Conservation (phyloP, 2,888 invertebrate species). For the Sylvicola cinctus region DNA sequence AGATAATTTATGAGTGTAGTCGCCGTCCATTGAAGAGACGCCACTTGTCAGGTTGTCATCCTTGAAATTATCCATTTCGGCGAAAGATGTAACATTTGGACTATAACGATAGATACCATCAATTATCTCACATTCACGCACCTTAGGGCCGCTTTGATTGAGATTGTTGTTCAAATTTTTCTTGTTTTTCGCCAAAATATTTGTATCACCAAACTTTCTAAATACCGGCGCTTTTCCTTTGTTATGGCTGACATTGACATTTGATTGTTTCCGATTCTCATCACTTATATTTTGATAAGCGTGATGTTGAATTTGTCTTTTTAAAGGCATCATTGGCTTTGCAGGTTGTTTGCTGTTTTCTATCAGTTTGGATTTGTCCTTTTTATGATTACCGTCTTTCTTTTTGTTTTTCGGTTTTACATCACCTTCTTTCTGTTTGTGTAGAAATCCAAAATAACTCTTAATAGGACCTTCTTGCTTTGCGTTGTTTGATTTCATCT, state of each 20-base stretch:
- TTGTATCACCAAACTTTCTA: slow-evolving; percentile 11
- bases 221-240: slow-evolving; percentile 5
- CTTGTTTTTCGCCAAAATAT: slow-evolving; percentile 7
- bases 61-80: slow-evolving; percentile 5
- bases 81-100: slow-evolving; percentile 8
- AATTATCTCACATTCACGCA: background rate
- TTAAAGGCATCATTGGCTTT: slow-evolving; percentile 7
- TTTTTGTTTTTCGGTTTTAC: slow-evolving; percentile 8
- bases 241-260: background rate
- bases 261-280: slow-evolving; percentile 1
- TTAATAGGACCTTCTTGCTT: slow-evolving; percentile 3
- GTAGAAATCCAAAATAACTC: slow-evolving; percentile 8
- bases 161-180: slow-evolving; percentile 3
- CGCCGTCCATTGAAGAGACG: background rate
- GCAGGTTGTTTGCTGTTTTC: background rate
- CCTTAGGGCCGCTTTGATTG: background rate
- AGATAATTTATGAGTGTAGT: background rate
- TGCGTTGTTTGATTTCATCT: slow-evolving; percentile 1
- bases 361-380: slow-evolving; percentile 7
- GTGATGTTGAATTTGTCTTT: slow-evolving; percentile 8
- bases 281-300: slow-evolving; percentile 10
- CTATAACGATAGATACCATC: background rate
- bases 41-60: background rate
- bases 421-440: slow-evolving; percentile 7
- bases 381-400: slow-evolving; percentile 7